Conservation (phyloP, 2,888 invertebrate genomes). For the Octodonta nipae region DNA sequence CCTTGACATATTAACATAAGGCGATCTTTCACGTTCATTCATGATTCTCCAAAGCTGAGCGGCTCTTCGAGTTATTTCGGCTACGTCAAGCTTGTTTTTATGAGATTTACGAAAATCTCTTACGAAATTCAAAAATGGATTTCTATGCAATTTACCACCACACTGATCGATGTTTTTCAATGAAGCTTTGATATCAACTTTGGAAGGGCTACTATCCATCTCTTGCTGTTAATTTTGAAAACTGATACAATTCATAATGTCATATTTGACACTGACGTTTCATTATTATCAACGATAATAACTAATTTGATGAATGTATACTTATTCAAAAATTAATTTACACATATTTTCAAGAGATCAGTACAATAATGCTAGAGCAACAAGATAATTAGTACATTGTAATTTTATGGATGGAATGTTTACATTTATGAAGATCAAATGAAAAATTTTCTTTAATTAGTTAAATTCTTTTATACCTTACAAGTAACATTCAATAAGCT, state of each 20-base stretch:
- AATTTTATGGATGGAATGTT: too few species aligned
- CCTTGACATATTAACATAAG: slow-evolving; percentile 14
- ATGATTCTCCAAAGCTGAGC: slow-evolving; percentile 17
- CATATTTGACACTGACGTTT: too few species aligned
- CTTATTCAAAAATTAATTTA: too few species aligned
- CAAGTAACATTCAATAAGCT: too few species aligned
- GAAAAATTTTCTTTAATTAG: too few species aligned
- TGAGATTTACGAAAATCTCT: slow-evolving; percentile 16
- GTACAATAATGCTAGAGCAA: too few species aligned
- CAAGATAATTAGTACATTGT: too few species aligned
- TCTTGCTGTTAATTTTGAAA: background rate
- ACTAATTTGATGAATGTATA: too few species aligned
- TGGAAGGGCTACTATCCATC: background rate
- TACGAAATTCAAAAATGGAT: slow-evolving; percentile 20
- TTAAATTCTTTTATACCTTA: too few species aligned
- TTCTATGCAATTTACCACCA: slow-evolving; percentile 5
- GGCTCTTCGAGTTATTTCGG: slow-evolving; percentile 12
- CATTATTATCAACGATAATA: too few species aligned
- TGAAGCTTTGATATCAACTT: background rate
- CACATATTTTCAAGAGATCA: too few species aligned
- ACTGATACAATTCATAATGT: background rate
- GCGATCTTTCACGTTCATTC: slow-evolving; percentile 17
- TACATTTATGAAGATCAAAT: too few species aligned
- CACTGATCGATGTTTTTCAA: background rate
- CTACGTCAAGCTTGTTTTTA: slow-evolving; percentile 10